Base-by-base conservation (phyloP, 2,113 vertebrate species). In the Perognathus longimembris region DNA sequence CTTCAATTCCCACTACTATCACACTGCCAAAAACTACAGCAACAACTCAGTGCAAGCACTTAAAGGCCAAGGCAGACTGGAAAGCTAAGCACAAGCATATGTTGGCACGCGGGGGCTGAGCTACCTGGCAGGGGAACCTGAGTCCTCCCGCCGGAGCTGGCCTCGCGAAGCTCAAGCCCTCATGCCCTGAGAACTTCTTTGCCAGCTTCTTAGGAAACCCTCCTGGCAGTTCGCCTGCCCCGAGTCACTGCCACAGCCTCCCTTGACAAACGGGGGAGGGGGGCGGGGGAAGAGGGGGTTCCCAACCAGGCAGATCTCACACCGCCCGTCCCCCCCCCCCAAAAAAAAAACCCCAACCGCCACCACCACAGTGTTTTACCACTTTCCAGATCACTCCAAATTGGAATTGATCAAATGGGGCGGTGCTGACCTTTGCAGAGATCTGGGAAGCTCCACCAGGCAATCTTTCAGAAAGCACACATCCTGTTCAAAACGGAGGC, bases 21-120 rank as follows among this genome's bases (percentile, higher is more conserved):
- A 34, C 85, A 63, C 61, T 89, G 89, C 94, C 94, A 83, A 90
- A 85, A 85, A 40, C 78, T 32, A 78, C 64, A 91, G 89, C 92
- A 95, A 85, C 79, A 40, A 22, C 84, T 38, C 76, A 22, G 83
- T 0, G 63, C 76, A 34, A 50, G 80, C 77, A 2, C 42, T 80
- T 86, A 21, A 61, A 50, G 66, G 75, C 92, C 20, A 4, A 67
- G n/a, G 7, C 78, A 40, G 54, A 36, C 80, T 7, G 7, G 38
- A 80, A 67, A 78, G 76, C 83, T 36, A 66, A 91, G 84, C 69
- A 2, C 61, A 66, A 73, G 80, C 92, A 79, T 34, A 36, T 5
- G 71, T 38, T 0, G 32, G 71, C 73, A 5, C 24, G 34, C 3
- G 21, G 57, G 30, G 34, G 38, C 32, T 57, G 4, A 1, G 6